Base-by-base conservation (phyloP, 1,140 invertebrate species). In the Lordiphosa stackelbergi region DNA sequence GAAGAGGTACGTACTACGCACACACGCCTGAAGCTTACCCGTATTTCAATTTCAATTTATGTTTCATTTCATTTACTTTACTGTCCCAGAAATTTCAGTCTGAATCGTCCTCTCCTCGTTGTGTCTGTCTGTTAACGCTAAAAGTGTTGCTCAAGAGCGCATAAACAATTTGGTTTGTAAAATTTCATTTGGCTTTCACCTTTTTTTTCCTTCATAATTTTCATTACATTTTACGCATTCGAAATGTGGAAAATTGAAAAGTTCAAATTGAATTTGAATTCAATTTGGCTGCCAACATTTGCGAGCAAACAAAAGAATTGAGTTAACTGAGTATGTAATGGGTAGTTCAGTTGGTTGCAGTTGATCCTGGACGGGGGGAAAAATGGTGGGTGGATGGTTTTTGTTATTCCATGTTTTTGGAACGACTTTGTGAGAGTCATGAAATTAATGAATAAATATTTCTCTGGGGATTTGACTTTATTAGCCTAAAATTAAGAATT, bases 261-360 rank as follows among this genome's bases (percentile, higher is more conserved):
- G 81, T 85, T 85, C 81, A 85, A 85, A 85, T 85, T 85, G 75
- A 85, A 85, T 85, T 85, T 85, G 75, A 85, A 85, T 85, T 81
- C 81, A 85, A 85, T 85, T 85, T 85, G 52, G 59, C 58, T 77
- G 61, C 41, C 61, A 83, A 56, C 69, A 42, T 45, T 24, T 61
- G 61, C 60, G 72, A 58, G 55, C 58, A 57, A 52, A 51, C 62
- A 68, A 31, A 58, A 49, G 54, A 68, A 71, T 61, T 52, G 74
- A 81, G 75, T 75, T 75, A 75, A 70, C 66, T 75, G 66, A 57
- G 72, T 72, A 59, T 64, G 72, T 83, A 81, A 83, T 77, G 73
- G 73, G 63, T 68, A 75, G 58, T 66, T 71, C 40, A 51, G 28
- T 31, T 31, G 28, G 28, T 48, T 48, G 43, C 37, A 46, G 38